These are phyloP conservation scores for Siphlonurus alternatus DNA, from an alignment of 2,888 invertebrate genomes.

Conservation along the genomic window DNA sequence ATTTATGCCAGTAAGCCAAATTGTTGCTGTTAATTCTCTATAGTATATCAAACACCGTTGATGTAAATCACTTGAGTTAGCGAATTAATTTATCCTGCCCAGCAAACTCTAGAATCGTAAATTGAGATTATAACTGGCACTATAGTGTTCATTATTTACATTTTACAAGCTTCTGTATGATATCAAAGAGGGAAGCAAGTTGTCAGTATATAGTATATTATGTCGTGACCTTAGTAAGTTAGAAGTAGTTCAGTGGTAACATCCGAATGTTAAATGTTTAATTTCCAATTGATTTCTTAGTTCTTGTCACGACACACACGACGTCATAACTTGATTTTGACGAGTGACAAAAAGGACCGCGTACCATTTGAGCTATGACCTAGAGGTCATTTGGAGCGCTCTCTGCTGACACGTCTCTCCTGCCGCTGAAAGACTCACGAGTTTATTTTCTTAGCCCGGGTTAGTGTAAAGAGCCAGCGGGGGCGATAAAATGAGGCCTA, in stretches of 20 bases:
- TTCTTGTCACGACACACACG: not conserved
- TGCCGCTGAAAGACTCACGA: no score
- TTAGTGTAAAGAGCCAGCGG: not conserved
- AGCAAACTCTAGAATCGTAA: no score
- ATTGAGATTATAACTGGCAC: no score
- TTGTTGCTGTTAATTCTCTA: no score
- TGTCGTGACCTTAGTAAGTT: not conserved
- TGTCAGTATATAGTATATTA: not conserved
- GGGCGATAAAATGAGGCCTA: slow-evolving; percentile 1
- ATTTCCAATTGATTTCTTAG: not conserved
- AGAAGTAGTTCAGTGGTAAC: not conserved
- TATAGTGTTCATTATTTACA: no score
- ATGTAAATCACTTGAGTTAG: no score
- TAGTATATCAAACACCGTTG: no score
- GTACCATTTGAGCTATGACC: not conserved
- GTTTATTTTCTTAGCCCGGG: not conserved
- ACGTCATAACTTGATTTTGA: not conserved
- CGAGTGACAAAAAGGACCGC: not conserved
- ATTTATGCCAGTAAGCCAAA: no score
- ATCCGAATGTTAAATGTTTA: not conserved
- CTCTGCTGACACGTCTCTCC: not conserved
- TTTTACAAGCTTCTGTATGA: no score
- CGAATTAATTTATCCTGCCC: no score
- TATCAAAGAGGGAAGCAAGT: no score
- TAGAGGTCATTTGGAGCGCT: not conserved